These are phyloP conservation scores for Oreonectes daqikongensis DNA, from an alignment of 2,797 vertebrate genomes.

Conservation along the genomic window DNA sequence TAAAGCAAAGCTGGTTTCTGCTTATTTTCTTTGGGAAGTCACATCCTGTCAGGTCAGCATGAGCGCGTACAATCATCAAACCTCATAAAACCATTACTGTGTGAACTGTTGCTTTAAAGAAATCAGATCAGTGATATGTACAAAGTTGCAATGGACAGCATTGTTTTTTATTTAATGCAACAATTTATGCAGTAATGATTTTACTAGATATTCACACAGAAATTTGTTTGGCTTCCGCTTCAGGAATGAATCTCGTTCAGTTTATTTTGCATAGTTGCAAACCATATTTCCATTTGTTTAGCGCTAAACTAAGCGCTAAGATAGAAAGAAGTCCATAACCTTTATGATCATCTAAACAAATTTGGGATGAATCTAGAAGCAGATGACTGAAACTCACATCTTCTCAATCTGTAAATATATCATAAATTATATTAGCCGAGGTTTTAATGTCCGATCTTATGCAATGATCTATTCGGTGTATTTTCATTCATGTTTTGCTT, in stretches of 20 bases:
- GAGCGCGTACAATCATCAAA: constrained; percentile 32
- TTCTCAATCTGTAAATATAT: constrained; percentile 44
- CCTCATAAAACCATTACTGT: neutral
- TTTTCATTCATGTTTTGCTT: constrained; percentile 14
- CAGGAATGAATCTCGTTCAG: neutral
- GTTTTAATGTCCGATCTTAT: constrained; percentile 41
- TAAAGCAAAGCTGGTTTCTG: neutral
- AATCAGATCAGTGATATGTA: too few relatives aligned
- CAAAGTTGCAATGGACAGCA: too few relatives aligned
- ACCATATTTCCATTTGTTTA: too few relatives aligned
- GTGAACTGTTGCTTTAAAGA: neutral
- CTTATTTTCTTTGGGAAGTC: neutral
- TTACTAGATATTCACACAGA: neutral
- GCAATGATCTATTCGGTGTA: constrained; percentile 4
- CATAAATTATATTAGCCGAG: constrained; percentile 25
- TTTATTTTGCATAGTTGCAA: neutral
- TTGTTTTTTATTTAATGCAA: neutral
- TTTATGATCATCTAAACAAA: neutral
- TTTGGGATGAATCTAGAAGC: neutral
- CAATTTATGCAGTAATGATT: neutral
- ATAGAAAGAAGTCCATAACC: too few relatives aligned
- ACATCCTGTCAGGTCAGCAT: neutral
- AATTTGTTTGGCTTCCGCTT: neutral
- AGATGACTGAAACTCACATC: constrained; percentile 10
- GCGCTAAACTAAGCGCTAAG: too few relatives aligned